These are phyloP conservation scores for Acleris laterana DNA, from an alignment of 2,888 invertebrate genomes.

Conservation along the genomic window DNA sequence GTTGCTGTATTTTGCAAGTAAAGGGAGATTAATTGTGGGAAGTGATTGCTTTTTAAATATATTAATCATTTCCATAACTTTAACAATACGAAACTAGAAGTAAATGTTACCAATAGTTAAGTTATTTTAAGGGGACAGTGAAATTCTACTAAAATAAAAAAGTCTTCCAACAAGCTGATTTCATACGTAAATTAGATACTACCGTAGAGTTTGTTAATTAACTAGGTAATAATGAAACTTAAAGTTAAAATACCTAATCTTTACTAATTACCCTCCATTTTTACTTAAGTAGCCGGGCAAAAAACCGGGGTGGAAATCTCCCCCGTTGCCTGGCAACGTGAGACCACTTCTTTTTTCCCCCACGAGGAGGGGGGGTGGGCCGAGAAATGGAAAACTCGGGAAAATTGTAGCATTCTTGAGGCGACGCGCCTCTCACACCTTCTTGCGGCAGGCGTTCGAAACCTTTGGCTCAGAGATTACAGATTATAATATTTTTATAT, in stretches of 20 bases:
- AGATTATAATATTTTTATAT: slow-evolving; percentile 12
- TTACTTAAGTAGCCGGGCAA: slow-evolving; percentile 16
- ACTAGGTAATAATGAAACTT: no score
- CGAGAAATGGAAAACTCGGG: slow-evolving; percentile 84
- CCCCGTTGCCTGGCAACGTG: slow-evolving; percentile 69
- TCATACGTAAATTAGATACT: no score
- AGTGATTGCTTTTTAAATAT: slow-evolving; percentile 53
- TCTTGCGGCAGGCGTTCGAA: slow-evolving; percentile 63
- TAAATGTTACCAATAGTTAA: no score
- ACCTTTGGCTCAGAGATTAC: slow-evolving; percentile 52
- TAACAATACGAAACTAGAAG: no score
- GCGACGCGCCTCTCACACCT: slow-evolving; percentile 83
- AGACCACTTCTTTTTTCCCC: slow-evolving; percentile 75
- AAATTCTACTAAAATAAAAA: no score
- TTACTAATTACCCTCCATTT: neutral
- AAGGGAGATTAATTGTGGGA: slow-evolving; percentile 44
- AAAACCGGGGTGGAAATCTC: slow-evolving; percentile 28
- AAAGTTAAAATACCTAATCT: no score
- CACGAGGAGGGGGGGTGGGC: slow-evolving; percentile 46
- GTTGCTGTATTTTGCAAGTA: slow-evolving; percentile 10
- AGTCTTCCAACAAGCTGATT: no score
- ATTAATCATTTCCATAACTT: neutral
- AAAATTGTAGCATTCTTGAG: slow-evolving; percentile 85
- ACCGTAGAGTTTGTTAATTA: no score
- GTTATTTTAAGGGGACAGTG: no score